Evolutionary conservation across 2,888 invertebrate genomes (phyloP), one percentile per base, ranked within the genome.

Genomic region (Cephus nigrinus): DNA sequence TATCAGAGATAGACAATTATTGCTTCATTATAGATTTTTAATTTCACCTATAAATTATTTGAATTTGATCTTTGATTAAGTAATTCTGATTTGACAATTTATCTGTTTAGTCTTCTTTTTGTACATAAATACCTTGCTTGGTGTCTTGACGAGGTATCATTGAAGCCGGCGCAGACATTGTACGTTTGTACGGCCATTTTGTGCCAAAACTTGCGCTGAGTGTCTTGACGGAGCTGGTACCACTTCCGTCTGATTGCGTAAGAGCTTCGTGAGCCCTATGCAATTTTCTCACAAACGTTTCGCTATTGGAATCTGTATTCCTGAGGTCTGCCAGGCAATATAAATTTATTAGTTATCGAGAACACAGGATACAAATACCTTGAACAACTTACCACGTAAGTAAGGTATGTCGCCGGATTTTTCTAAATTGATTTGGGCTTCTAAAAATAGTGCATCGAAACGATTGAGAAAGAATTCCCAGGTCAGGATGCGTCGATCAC

Each of bases 391-490:
- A 97, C 97, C 97, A 92, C 97, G 94, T 75, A 97, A 93, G 89
- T 95, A 96, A 0, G 96, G 93, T 80, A 97, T 95, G 86, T 98
- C 98, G 4, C 97, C 96, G 32, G 94, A 93, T 92, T 96, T 96
- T 89, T 97, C 97, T 82, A 97, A 93, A 90, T 95, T 96, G 68
- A 99, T 96, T 93, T 99, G 99, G 0, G 99, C 98, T 92, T 99
- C 99, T 40, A 99, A 92, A 87, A 98, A 97, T 5, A 99, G 92
- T 0, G 98, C 96, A 90, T 99, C 99, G 90, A 99, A 99, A 77
- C 98, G 94, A 90, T 98, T 97, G 34, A 99, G 94, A 92, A 99
- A 99, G 93, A 99, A 99, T 82, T 99, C 98, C 99, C 99, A 99
- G 0, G 96, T 95, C 30, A 99, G 93, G 79, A 99, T 97, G 86